Conservation (phyloP, 2,888 invertebrate species). For the Cataglyphis rosenhaueri region DNA sequence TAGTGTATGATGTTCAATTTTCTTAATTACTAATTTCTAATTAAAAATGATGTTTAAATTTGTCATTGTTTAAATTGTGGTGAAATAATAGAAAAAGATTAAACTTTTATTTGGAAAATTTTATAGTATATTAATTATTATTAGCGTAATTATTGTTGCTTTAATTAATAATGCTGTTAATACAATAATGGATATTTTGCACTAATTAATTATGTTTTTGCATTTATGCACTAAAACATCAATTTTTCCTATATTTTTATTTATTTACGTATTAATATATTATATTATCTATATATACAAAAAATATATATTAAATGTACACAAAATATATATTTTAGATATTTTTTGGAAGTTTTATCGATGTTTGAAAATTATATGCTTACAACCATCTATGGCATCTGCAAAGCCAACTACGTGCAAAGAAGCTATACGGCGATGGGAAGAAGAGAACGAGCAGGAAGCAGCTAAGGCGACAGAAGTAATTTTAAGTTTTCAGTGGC, state of each 20-base stretch:
- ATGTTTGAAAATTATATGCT: not conserved
- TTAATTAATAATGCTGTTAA: constrained; percentile 10
- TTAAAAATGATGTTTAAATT: no score
- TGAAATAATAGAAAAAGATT: constrained; percentile 1
- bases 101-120: not conserved
- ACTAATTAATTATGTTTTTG: constrained; percentile 29
- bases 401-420: constrained; percentile 92
- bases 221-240: not conserved
- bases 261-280: not conserved
- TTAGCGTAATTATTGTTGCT: not conserved
- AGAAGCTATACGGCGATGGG: constrained; percentile 95
- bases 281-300: no score
- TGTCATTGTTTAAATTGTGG: not conserved
- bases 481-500: constrained; percentile 94
- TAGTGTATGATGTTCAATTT: no score
- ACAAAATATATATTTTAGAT: constrained; percentile 20
- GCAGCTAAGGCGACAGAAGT: constrained; percentile 91
- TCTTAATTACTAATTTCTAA: no score
- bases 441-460: constrained; percentile 90
- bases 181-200: not conserved
- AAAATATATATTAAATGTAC: not conserved
- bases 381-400: constrained; percentile 50
- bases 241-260: not conserved
- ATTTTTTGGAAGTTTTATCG: not conserved
- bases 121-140: constrained; percentile 16